These are phyloP conservation scores for Nemapogon koenigi DNA, from an alignment of 2,888 invertebrate species.

Conservation along the genomic window DNA sequence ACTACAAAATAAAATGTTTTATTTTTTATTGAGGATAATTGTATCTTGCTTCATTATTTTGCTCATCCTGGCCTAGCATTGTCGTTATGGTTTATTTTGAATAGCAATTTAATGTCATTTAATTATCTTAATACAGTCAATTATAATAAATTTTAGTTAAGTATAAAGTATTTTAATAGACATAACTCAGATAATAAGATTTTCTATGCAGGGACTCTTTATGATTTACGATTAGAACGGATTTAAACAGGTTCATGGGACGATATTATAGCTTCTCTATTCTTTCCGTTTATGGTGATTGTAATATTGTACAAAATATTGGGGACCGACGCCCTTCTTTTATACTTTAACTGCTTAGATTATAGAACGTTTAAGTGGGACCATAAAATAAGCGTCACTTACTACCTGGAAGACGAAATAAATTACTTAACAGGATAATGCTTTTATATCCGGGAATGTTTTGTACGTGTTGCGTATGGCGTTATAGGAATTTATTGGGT, in stretches of 20 bases:
- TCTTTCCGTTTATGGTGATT: slow-evolving; percentile 45
- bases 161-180: too few relatives aligned
- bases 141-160: too few relatives aligned
- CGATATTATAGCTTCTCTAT: slow-evolving; percentile 27
- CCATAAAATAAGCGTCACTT: slow-evolving; percentile 54
- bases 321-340: slow-evolving; percentile 48
- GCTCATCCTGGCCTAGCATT: too few relatives aligned
- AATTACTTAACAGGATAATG: slow-evolving; percentile 63
- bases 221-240: slow-evolving; percentile 39
- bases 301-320: too few relatives aligned
- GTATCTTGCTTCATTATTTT: too few relatives aligned
- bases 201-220: too few relatives aligned
- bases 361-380: slow-evolving; percentile 56
- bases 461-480: slow-evolving; percentile 57
- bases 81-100: too few relatives aligned
- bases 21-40: too few relatives aligned
- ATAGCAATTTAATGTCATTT: too few relatives aligned
- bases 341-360: slow-evolving; percentile 47
- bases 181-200: too few relatives aligned
- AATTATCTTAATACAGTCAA: too few relatives aligned
- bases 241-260: slow-evolving; percentile 39
- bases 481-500: slow-evolving; percentile 62
- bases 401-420: slow-evolving; percentile 59
- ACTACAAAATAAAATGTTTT: too few relatives aligned
- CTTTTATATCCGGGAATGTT: slow-evolving; percentile 58